Percentiles rank a stretch among this genome's conserved stretches.
Conservation (phyloP, 1,140 invertebrate species). For the Agrilus planipennis region DNA sequence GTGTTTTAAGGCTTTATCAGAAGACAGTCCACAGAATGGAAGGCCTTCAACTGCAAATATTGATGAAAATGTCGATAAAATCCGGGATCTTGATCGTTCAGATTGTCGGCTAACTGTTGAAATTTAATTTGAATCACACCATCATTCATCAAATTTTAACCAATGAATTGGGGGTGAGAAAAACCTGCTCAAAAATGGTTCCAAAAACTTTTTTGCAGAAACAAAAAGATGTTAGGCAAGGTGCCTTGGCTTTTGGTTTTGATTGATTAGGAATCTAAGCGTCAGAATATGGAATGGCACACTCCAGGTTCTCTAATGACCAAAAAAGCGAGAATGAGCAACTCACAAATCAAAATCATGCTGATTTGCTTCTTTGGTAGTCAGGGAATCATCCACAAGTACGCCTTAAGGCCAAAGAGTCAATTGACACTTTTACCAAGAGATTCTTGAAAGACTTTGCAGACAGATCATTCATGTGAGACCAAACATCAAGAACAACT, state of each 20-base stretch:
- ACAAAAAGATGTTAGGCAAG: not conserved
- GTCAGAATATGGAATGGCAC: not conserved
- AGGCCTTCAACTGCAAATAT: not conserved
- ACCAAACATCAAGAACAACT: not conserved
- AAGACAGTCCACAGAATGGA: not conserved
- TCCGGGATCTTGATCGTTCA: not conserved
- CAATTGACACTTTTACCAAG: not conserved
- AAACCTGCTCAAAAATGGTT: not conserved
- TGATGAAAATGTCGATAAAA: not conserved
- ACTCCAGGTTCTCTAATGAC: not conserved
- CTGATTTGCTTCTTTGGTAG: slow-evolving; percentile 1
- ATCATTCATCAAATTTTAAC: not conserved
- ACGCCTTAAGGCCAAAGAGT: not conserved
- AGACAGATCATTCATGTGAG: not conserved
- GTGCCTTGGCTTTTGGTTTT: not conserved
- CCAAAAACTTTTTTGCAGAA: not conserved
- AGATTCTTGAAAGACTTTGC: not conserved
- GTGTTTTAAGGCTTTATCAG: not conserved
- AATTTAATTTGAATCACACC: not conserved
- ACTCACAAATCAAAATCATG: not conserved
- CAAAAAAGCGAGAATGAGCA: slow-evolving; percentile 1
- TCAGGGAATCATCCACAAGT: not conserved
- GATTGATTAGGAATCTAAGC: not conserved
- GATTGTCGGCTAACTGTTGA: not conserved
- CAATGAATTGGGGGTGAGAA: not conserved